Conservation (phyloP, 2,888 invertebrate genomes). For the Cheilosia soror region DNA sequence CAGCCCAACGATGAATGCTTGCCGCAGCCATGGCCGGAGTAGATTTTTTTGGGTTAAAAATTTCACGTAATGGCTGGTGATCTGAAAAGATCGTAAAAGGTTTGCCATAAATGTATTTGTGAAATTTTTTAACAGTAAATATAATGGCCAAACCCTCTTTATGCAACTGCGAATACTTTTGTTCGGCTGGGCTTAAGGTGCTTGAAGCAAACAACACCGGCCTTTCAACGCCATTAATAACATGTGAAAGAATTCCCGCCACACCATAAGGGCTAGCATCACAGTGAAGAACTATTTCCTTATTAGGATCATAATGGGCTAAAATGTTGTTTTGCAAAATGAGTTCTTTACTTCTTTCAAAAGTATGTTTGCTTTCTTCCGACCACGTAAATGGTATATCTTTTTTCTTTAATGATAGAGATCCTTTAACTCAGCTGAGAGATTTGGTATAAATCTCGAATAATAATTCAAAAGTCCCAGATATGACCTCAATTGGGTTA, state of each 20-base stretch:
- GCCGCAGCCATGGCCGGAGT: constrained; percentile 36
- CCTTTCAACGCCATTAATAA: constrained; percentile 4
- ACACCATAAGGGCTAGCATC: constrained; percentile 3
- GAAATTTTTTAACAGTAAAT: constrained; percentile 26
- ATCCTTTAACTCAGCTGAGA: not conserved
- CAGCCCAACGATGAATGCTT: constrained; percentile 39
- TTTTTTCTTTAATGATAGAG: not conserved
- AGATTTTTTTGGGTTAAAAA: constrained; percentile 39
- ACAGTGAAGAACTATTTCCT: constrained; percentile 4
- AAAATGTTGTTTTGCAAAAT: not conserved
- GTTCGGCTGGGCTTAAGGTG: constrained; percentile 11
- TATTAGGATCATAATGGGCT: not conserved
- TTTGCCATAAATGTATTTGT: constrained; percentile 32
- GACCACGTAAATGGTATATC: not conserved
- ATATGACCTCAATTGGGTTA: not conserved
- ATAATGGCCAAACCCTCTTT: constrained; percentile 18
- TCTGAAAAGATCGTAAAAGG: constrained; percentile 5
- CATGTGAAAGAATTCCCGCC: constrained; percentile 2
- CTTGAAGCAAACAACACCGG: too few species aligned
- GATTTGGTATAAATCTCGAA: constrained; percentile 5
- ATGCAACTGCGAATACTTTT: constrained; percentile 24
- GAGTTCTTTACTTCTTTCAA: not conserved
- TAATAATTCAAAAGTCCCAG: constrained; percentile 8
- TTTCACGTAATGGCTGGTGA: constrained; percentile 41
- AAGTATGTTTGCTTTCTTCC: not conserved